Conservation (phyloP, 1,140 invertebrate species). For the Whitmania pigra region DNA sequence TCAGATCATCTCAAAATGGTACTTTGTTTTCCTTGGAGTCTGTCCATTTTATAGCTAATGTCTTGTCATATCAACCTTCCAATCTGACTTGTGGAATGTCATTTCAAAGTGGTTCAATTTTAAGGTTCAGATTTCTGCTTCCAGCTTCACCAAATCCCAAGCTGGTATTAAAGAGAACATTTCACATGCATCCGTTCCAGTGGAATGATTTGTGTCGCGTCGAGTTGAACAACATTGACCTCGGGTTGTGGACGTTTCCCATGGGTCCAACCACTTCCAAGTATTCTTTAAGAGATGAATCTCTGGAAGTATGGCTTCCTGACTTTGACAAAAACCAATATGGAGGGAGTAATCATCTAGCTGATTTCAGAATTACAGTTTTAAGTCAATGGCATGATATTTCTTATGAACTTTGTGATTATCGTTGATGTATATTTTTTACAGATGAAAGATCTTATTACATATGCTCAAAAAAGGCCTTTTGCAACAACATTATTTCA, state of each 20-base stretch:
- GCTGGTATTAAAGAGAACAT: constrained; percentile 14
- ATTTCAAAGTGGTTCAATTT: background rate
- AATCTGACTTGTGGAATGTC: constrained; percentile 11
- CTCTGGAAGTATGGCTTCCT: background rate
- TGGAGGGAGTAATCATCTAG: background rate
- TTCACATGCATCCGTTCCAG: constrained; percentile 7
- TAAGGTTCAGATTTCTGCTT: background rate
- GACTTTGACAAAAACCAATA: background rate
- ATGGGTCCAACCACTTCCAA: constrained; percentile 16
- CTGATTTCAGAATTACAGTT: constrained; percentile 5
- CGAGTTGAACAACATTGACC: constrained; percentile 11
- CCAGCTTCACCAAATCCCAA: background rate
- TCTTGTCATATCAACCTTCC: background rate
- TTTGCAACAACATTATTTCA: too few species aligned
- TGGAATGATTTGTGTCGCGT: constrained; percentile 21
- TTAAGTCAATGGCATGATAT: background rate
- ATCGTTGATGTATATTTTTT: too few species aligned
- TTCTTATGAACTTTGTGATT: background rate
- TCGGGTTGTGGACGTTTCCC: constrained; percentile 19
- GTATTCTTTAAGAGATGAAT: constrained; percentile 21
- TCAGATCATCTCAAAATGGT: background rate
- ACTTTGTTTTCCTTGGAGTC: background rate
- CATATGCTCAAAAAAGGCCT: too few species aligned
- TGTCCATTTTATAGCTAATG: background rate
- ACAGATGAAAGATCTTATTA: too few species aligned